Evolutionary conservation across 1,140 invertebrate genomes (phyloP).

Genomic region (Eriosoma lanigerum): DNA sequence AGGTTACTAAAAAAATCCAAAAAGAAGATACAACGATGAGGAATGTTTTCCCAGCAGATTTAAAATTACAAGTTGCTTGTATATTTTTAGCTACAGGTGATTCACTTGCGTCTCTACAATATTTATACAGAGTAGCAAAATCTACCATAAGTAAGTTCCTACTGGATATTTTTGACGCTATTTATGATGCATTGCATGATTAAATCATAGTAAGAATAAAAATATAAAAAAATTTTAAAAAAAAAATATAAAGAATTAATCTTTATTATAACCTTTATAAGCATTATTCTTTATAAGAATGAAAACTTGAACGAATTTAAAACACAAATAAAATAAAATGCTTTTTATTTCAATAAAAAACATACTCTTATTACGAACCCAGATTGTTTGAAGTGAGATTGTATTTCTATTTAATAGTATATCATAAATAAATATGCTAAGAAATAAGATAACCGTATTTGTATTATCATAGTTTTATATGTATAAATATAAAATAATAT

Average conservation of each 20-base stretch:
- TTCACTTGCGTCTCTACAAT: neutral
- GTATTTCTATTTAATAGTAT: too few relatives aligned
- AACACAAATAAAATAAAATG: too few relatives aligned
- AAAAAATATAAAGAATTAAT: neutral
- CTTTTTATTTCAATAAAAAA: neutral
- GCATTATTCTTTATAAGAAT: too few relatives aligned
- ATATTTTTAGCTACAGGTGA: slow-evolving; percentile 56
- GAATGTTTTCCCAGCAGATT: slow-evolving; percentile 52
- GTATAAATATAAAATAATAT: too few relatives aligned
- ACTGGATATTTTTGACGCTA: slow-evolving; percentile 10
- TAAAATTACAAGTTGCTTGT: slow-evolving; percentile 55
- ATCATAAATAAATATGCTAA: too few relatives aligned
- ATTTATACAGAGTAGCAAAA: slow-evolving; percentile 26
- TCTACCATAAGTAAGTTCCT: neutral
- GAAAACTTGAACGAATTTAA: too few relatives aligned
- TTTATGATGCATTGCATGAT: slow-evolving; percentile 19
- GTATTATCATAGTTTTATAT: too few relatives aligned
- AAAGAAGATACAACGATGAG: slow-evolving; percentile 55
- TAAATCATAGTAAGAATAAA: slow-evolving; percentile 14
- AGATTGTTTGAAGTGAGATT: too few relatives aligned
- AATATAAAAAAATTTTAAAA: slow-evolving; percentile 1
- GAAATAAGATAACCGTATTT: too few relatives aligned
- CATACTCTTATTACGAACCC: too few relatives aligned
- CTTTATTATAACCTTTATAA: too few relatives aligned
- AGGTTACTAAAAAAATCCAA: slow-evolving; percentile 49